Conservation (phyloP, 2,888 invertebrate species). For the Mantis religiosa region DNA sequence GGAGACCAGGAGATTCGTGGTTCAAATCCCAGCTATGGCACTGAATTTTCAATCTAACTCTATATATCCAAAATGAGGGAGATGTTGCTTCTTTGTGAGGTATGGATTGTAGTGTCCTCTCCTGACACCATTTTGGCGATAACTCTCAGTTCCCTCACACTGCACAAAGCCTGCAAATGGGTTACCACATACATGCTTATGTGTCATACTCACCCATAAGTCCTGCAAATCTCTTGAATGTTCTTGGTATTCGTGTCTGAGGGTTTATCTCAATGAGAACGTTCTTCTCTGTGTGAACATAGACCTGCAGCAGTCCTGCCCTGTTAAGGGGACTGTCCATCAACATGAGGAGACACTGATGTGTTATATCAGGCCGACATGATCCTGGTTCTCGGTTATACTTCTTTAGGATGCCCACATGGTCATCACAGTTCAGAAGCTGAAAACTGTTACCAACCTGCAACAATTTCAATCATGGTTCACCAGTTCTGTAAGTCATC, state of each 20-base stretch:
- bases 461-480: too few relatives aligned
- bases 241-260: constrained; percentile 93
- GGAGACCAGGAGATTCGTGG: too few relatives aligned
- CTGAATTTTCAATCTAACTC: too few relatives aligned
- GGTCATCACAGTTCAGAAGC: constrained; percentile 91
- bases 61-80: too few relatives aligned
- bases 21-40: too few relatives aligned
- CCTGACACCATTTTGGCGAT: too few relatives aligned
- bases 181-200: too few relatives aligned
- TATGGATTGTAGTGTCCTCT: too few relatives aligned
- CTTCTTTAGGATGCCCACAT: constrained; percentile 76
- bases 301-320: constrained; percentile 93
- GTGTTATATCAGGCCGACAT: constrained; percentile 94
- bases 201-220: constrained; percentile 70
- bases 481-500: too few relatives aligned
- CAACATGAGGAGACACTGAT: constrained; percentile 95
- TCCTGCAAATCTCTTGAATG: constrained; percentile 94
- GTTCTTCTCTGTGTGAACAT: constrained; percentile 86
- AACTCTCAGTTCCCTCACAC: too few relatives aligned
- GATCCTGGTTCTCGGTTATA: constrained; percentile 81
- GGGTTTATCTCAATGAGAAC: constrained; percentile 94
- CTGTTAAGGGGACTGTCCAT: constrained; percentile 96
- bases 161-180: too few relatives aligned
- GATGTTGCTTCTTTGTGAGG: too few relatives aligned
- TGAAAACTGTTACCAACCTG: constrained; percentile 86